These are phyloP conservation scores for Clarias fuscus DNA, from an alignment of 2,797 vertebrate genomes.

Conservation along the genomic window DNA sequence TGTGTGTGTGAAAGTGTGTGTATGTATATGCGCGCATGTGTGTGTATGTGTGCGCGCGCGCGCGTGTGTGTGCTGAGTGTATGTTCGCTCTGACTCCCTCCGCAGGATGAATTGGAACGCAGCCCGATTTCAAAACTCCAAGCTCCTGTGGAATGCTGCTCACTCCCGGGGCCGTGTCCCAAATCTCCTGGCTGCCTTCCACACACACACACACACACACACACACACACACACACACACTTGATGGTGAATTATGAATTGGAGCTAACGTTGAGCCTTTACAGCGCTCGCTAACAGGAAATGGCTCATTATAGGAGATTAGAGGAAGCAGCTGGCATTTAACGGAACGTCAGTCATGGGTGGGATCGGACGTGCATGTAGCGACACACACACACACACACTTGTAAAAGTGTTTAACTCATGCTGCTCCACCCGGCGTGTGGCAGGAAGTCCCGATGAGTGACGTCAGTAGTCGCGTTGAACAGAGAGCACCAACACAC, in stretches of 20 bases:
- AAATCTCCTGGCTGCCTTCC: constrained; percentile 3
- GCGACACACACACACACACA: not conserved
- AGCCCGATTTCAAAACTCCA: constrained; percentile 4
- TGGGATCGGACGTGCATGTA: not conserved
- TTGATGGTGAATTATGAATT: constrained; percentile 40
- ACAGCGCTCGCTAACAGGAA: constrained; percentile 18
- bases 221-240: not conserved
- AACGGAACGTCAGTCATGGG: constrained; percentile 21
- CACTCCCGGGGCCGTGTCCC: not conserved
- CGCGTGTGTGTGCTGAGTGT: too few species aligned
- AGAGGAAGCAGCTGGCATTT: constrained; percentile 38
- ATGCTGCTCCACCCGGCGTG: constrained; percentile 6
- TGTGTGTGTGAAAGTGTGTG: too few species aligned
- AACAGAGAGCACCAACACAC: not conserved
- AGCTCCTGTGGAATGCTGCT: constrained; percentile 7
- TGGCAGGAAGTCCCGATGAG: constrained; percentile 9
- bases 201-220: constrained; percentile 7
- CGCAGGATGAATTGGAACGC: not conserved
- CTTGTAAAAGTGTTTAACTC: constrained; percentile 7
- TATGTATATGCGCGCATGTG: too few species aligned
- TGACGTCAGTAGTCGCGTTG: not conserved
- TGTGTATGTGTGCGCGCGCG: not conserved
- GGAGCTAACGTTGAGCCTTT: constrained; percentile 39
- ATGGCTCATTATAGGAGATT: constrained; percentile 30
- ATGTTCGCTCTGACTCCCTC: not conserved